Percentiles rank a stretch among this genome's conserved stretches.
These are phyloP conservation scores for Onthophagus taurus DNA, from an alignment of 1,140 invertebrate species.

Conservation along the genomic window DNA sequence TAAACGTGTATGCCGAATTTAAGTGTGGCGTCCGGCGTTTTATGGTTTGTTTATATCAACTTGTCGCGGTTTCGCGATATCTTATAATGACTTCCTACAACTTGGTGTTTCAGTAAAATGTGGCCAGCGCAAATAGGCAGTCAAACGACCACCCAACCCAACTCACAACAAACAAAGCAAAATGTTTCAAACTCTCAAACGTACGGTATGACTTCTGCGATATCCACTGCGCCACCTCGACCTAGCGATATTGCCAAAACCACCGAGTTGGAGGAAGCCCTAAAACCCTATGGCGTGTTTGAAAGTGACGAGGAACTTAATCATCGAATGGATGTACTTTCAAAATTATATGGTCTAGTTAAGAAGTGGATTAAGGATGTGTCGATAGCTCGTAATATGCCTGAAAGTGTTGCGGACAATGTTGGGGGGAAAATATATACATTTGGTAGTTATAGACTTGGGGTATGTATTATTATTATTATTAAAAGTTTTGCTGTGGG, in stretches of 20 bases:
- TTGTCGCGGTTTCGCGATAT: not conserved
- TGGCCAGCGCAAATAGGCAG: constrained; percentile 13
- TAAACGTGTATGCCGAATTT: not conserved
- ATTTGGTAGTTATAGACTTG: constrained; percentile 90
- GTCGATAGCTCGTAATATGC: constrained; percentile 82
- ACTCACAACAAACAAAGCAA: constrained; percentile 14
- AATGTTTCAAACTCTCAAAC: constrained; percentile 35
- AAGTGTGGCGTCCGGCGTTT: constrained; percentile 11
- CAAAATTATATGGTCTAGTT: constrained; percentile 80
- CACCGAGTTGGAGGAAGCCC: constrained; percentile 68
- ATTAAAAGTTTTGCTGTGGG: too few relatives aligned
- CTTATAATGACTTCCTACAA: constrained; percentile 5
- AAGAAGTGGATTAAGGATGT: constrained; percentile 88
- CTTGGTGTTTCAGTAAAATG: constrained; percentile 10
- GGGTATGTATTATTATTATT: constrained; percentile 42
- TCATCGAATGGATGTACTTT: constrained; percentile 75
- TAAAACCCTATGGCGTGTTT: constrained; percentile 84
- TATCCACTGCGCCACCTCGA: constrained; percentile 80
- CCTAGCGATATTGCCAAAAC: constrained; percentile 74
- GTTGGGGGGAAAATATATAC: constrained; percentile 98
- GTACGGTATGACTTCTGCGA: constrained; percentile 87
- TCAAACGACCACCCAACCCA: not conserved
- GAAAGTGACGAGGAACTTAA: constrained; percentile 85
- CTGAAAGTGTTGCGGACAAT: constrained; percentile 69
- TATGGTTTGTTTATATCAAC: constrained; percentile 6